Evolutionary conservation across 2,113 vertebrate genomes (phyloP).

Genomic region (Saccopteryx bilineata): DNA sequence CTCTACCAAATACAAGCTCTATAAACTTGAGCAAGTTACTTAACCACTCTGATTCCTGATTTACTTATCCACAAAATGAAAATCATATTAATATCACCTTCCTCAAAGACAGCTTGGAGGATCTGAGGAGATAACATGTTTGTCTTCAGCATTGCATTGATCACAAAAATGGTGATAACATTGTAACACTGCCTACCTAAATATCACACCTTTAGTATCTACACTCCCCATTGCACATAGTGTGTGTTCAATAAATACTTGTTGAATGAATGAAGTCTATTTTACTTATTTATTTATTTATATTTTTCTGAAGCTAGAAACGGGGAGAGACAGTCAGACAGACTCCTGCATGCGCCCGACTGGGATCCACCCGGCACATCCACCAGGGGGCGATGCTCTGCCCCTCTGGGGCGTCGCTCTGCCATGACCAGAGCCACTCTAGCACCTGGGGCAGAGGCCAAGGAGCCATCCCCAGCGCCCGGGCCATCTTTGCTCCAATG

Average conservation of each 20-base stretch:
- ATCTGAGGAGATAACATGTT: background rate
- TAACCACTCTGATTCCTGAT: background rate
- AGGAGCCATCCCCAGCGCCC: too few relatives aligned
- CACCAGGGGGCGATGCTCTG: too few relatives aligned
- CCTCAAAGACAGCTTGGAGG: background rate
- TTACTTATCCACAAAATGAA: background rate
- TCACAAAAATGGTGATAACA: background rate
- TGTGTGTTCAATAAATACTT: background rate
- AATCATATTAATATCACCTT: background rate
- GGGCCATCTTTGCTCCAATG: too few relatives aligned
- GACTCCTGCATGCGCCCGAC: too few relatives aligned
- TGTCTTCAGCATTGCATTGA: background rate
- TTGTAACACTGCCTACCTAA: background rate
- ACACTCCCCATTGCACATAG: background rate
- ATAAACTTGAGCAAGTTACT: background rate
- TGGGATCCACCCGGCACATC: too few relatives aligned
- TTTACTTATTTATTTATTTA: too few relatives aligned
- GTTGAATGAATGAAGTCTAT: background rate
- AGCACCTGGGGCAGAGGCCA: too few relatives aligned
- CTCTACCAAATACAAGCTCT: background rate
- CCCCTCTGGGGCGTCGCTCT: too few relatives aligned
- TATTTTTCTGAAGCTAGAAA: too few relatives aligned
- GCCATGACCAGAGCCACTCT: too few relatives aligned
- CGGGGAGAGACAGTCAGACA: too few relatives aligned
- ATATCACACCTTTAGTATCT: conserved; percentile 12